Evolutionary conservation across 1,140 invertebrate genomes (phyloP), one percentile per base, ranked within the genome.

Genomic region (Archegozetes longisetosus): DNA sequence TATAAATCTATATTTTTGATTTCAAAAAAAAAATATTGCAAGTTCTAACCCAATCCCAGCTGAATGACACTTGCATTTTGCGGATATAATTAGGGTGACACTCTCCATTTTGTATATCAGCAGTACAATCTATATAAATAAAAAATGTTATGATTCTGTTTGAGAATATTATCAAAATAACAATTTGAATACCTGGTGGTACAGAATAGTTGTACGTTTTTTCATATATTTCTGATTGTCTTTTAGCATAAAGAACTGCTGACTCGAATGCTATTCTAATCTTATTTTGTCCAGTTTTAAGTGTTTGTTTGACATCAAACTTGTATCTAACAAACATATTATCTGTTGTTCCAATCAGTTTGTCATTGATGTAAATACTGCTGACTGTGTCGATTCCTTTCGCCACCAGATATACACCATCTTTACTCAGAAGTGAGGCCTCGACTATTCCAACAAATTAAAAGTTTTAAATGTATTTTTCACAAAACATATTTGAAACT

Each of bases 21-120:
- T n/a, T n/a, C n/a, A n/a, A n/a, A n/a, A n/a, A n/a, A n/a, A n/a
- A n/a, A n/a, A n/a, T n/a, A n/a, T n/a, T n/a, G n/a, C n/a, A n/a
- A 40, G 17, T 40, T 9, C 32, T 9, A 40, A 92, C 94, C 95
- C 94, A 98, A 74, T 98, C 94, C 95, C 94, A 98, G 28, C 83
- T 79, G 64, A 94, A 98, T 12, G 88, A 92, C 0, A 88, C 84
- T 75, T 97, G 94, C 82, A 92, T 92, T 75, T 98, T 98, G 57
- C 92, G 78, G 53, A 98, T 80, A 71, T 91, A 85, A 72, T 98
- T 96, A 4, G 83, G 82, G 67, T 97, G 88, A 69, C 92, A 96
- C 72, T 95, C 89, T 1, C 95, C 95, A 62, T 92, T 80, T 66
- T 95, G 93, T 1, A 73, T 72, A 0, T 72, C 64, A 2, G 82